Base-by-base conservation (phyloP, 2,888 invertebrate species). In the Stenoptilia bipunctidactyla region DNA sequence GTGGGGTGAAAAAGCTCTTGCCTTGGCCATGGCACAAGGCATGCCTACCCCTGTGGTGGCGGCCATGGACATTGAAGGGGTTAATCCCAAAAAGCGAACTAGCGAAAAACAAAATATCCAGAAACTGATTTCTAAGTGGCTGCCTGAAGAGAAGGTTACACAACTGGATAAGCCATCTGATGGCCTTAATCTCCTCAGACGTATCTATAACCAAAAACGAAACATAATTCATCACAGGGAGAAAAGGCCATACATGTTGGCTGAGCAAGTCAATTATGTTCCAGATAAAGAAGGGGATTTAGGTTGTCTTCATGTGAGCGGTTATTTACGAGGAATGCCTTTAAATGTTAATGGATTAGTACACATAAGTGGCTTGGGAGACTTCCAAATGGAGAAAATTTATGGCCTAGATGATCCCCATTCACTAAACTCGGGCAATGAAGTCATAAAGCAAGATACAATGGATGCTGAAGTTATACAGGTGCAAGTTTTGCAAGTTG, bases 331-430 rank as follows among this genome's bases (percentile, higher is more conserved):
- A 52, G 96, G 97, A 1, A 88, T 88, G 58, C 85, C 92, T 2
- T 71, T 98, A 39, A 92, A 92, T 61, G 96, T 94, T 0, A 97
- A 98, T 74, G 87, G 91, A 45, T 83, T 98, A 40, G 87, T 99
- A 15, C 96, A 99, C 61, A 88, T 99, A 40, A 91, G 95, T 35
- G 97, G 97, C 0, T 86, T 94, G 57, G 98, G 98, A 6, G 95
- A 97, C 61, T 98, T 92, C 63, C 97, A 97, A 82, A 89, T 99
- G 88, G 82, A 86, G 0, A 89, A 91, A 65, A 93, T 98, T 48
- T 89, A 90, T 67, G 86, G 87, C 0, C 77, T 87, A 1, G 80
- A 84, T 45, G 92, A 94, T 73, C 93, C 92, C 1, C 88, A 90
- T 64, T 87, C 88, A 40, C 51, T 88, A 34, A 77, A 79, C 54